Conservation (phyloP, 2,113 vertebrate species). For the Festucalex cinctus region DNA sequence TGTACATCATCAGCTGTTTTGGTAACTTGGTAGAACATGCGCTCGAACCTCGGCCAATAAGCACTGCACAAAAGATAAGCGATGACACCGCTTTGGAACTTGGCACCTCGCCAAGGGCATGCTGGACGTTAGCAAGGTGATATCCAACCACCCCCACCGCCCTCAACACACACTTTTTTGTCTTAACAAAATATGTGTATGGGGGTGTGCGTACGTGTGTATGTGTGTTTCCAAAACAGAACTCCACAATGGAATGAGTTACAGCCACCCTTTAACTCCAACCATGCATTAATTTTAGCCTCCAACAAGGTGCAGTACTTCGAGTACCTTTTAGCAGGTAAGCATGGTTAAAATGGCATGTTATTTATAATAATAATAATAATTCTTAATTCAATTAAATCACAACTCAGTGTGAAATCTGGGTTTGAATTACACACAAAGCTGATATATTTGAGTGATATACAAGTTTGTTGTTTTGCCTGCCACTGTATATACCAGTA, state of each 20-base stretch:
- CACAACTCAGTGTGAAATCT: no score
- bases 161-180: not conserved
- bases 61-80: slow-evolving; percentile 88
- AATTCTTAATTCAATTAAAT: no score
- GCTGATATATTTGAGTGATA: no score
- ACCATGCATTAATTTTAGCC: slow-evolving; percentile 89
- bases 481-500: no score
- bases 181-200: not conserved
- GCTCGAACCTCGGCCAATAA: slow-evolving; percentile 89
- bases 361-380: not conserved
- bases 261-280: slow-evolving; percentile 93
- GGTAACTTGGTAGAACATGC: slow-evolving; percentile 94
- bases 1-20: slow-evolving; percentile 94
- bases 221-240: slow-evolving; percentile 68
- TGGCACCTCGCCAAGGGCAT: slow-evolving; percentile 86
- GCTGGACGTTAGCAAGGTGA: slow-evolving; percentile 92
- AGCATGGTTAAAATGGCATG: slow-evolving; percentile 54
- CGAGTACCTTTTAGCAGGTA: slow-evolving; percentile 89
- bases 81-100: slow-evolving; percentile 96
- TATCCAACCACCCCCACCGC: no score
- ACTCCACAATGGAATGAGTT: slow-evolving; percentile 98
- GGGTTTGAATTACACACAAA: no score
- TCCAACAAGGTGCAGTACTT: slow-evolving; percentile 94
- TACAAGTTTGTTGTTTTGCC: no score
- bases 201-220: not conserved